Percentiles rank a stretch among this genome's conserved stretches.
These are phyloP conservation scores for Eumeta japonica DNA, from an alignment of 1,140 invertebrate genomes.

Conservation along the genomic window DNA sequence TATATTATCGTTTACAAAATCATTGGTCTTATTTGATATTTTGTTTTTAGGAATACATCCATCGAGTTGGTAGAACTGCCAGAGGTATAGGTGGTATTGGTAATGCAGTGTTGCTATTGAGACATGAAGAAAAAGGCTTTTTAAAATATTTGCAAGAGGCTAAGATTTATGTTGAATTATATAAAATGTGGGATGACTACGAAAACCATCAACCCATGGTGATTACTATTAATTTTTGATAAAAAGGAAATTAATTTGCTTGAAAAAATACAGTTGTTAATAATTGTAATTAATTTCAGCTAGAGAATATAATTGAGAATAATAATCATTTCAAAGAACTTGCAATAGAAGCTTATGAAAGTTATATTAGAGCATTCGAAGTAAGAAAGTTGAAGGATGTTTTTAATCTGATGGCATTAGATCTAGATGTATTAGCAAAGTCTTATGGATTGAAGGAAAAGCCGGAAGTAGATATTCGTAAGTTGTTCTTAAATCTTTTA, in stretches of 20 bases:
- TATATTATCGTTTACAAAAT: background rate
- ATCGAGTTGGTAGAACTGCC: conserved; percentile 90
- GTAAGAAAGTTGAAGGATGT: conserved; percentile 88
- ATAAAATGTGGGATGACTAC: conserved; percentile 37
- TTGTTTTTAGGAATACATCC: conserved; percentile 71
- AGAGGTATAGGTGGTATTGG: conserved; percentile 84
- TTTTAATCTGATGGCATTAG: conserved; percentile 83
- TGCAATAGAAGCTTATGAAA: conserved; percentile 89
- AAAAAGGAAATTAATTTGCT: conserved; percentile 5
- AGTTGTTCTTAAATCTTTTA: conserved; percentile 17
- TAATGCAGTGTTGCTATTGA: conserved; percentile 81
- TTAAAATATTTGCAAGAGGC: conserved; percentile 83
- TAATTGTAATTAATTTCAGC: conserved; percentile 58
- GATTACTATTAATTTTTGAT: conserved; percentile 1
- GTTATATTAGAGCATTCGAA: conserved; percentile 88
- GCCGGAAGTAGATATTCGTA: conserved; percentile 82
- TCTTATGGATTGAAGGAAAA: conserved; percentile 88
- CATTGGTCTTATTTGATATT: conserved; percentile 5
- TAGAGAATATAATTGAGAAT: conserved; percentile 82
- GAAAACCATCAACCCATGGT: conserved; percentile 37
- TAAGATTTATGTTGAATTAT: conserved; percentile 68
- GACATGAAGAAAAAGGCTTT: conserved; percentile 88
- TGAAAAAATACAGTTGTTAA: background rate
- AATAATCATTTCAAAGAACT: conserved; percentile 85
- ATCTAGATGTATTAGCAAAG: conserved; percentile 75